Base-by-base conservation (phyloP, 2,888 invertebrate genomes). In the Chouioia cunea region DNA sequence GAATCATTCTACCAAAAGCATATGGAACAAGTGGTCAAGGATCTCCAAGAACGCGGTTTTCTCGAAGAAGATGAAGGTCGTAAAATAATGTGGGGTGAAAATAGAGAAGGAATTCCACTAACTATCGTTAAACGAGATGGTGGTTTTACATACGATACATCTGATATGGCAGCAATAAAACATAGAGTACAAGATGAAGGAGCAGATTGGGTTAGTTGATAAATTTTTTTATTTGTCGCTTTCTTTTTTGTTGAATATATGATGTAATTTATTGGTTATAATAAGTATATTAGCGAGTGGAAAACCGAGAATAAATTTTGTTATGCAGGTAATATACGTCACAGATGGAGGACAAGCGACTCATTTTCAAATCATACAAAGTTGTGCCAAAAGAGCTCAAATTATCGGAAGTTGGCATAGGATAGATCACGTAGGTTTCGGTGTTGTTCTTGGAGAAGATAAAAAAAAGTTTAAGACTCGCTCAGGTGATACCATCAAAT, bases 401-500 rank as follows among this genome's bases (percentile, higher is more conserved):
- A 93, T 96, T 81, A 87, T 93, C 14, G 90, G 91, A 6, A 79
- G 83, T 0, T 85, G 86, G 68, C 90, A 91, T 71, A 90, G 93
- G 69, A 87, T 97, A 0, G 97, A 98, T 85, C 96, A 97, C 87
- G 95, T 99, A 15, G 93, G 93, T 1, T 99, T 99, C 85, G 99
- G 99, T 15, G 95, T 99, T 8, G 99, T 99, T 0, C 87, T 99
- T 2, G 99, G 99, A 15, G 99, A 98, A 86, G 99, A 99, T 87
- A 97, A 95, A 81, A 99, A 99, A 85, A 99, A 99, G 86, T 99
- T 99, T 83, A 99, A 99, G 86, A 99, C 99, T 0, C 90, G 99
- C 56, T 97, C 98, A 1, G 99, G 99, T 0, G 99, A 98, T 74
- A 97, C 97, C 0, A 93, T 99, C 0, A 91, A 94, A 77, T 88